Conservation (phyloP, 1,140 invertebrate genomes). For the Elymnias hypermnestra region DNA sequence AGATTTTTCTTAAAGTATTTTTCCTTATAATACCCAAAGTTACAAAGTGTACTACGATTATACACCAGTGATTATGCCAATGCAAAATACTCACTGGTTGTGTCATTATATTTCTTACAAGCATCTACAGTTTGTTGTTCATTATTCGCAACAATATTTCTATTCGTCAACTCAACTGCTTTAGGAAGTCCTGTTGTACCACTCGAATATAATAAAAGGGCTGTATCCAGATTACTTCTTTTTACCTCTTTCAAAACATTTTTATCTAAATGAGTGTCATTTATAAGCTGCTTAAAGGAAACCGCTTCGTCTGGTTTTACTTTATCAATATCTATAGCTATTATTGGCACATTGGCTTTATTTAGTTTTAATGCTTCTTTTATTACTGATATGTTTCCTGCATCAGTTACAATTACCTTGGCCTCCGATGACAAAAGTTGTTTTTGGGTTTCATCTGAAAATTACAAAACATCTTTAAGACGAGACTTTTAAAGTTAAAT, state of each 20-base stretch:
- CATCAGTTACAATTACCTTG: conserved; percentile 81
- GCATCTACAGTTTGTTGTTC: conserved; percentile 64
- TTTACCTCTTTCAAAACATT: conserved; percentile 62
- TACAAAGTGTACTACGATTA: conserved; percentile 2
- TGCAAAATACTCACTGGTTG: conserved; percentile 45
- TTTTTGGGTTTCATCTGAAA: conserved; percentile 85
- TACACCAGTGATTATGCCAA: too few relatives aligned
- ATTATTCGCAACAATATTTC: conserved; percentile 77
- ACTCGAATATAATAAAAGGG: conserved; percentile 83
- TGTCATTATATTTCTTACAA: conserved; percentile 38
- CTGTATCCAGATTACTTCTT: conserved; percentile 64
- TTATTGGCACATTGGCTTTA: conserved; percentile 76
- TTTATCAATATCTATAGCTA: conserved; percentile 62
- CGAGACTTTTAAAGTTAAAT: too few relatives aligned
- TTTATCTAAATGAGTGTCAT: conserved; percentile 63
- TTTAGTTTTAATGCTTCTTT: conserved; percentile 64
- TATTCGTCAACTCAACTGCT: conserved; percentile 88
- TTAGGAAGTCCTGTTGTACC: conserved; percentile 96
- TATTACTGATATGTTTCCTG: conserved; percentile 63
- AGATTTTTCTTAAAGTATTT: too few relatives aligned
- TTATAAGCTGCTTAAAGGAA: conserved; percentile 76
- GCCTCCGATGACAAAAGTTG: conserved; percentile 82
- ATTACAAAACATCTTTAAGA: neutral
- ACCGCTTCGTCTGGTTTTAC: conserved; percentile 71
- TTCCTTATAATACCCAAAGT: too few relatives aligned